These are phyloP conservation scores for Byasa hedistus DNA, from an alignment of 2,888 invertebrate species.

Conservation along the genomic window DNA sequence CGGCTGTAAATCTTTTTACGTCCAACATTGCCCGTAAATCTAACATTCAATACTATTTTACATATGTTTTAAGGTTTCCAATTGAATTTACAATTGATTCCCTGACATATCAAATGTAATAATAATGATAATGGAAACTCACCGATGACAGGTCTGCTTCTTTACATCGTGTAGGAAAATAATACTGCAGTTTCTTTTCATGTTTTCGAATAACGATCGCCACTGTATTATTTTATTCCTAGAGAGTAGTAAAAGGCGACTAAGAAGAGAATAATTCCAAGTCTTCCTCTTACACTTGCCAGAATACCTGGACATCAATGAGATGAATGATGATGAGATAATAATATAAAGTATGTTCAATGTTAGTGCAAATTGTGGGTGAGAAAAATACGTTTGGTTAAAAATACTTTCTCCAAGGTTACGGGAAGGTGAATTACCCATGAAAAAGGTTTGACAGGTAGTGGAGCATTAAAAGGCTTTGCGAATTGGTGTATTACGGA, in stretches of 20 bases:
- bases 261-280: too few species aligned
- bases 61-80: not conserved
- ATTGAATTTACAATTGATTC: not conserved
- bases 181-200: too few species aligned
- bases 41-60: conserved; percentile 4
- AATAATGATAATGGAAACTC: not conserved
- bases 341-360: not conserved
- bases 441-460: conserved; percentile 27
- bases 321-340: too few species aligned
- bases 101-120: not conserved
- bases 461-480: conserved; percentile 22
- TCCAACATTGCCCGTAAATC: conserved; percentile 6
- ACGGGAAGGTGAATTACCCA: conserved; percentile 13
- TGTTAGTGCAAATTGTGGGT: not conserved
- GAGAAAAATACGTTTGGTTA: not conserved
- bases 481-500: conserved; percentile 3
- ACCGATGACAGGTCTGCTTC: too few species aligned
- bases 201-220: too few species aligned
- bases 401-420: conserved; percentile 12
- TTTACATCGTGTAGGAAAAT: too few species aligned
- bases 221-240: too few species aligned
- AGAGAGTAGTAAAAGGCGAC: too few species aligned
- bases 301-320: too few species aligned
- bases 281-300: too few species aligned
- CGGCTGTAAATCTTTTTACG: conserved; percentile 13